Evolutionary conservation across 1,140 invertebrate genomes (phyloP).

Genomic region (Macrocentrus cingulum): DNA sequence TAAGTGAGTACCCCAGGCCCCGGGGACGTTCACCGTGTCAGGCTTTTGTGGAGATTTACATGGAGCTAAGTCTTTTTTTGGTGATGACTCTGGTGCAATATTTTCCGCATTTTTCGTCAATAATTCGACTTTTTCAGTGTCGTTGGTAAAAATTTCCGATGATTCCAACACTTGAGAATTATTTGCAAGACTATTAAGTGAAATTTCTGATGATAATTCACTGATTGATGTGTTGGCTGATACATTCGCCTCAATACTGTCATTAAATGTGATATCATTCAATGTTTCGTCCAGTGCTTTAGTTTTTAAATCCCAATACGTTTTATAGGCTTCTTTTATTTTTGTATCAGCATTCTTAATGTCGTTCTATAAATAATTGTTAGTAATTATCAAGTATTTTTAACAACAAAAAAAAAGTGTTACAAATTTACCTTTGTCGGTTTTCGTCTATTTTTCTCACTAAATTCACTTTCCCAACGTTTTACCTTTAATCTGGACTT

Average conservation of each 20-base stretch:
- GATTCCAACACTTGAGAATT: not conserved
- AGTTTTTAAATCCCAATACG: constrained; percentile 78
- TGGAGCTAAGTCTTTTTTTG: constrained; percentile 16
- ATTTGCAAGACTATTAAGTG: not conserved
- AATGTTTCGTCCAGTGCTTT: constrained; percentile 70
- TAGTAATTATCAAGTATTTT: constrained; percentile 21
- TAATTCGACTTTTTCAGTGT: not conserved
- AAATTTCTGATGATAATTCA: not conserved
- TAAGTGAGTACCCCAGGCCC: constrained; percentile 64
- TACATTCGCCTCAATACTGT: constrained; percentile 34
- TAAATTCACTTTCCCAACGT: constrained; percentile 78
- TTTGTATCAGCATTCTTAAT: constrained; percentile 71
- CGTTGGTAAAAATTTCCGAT: not conserved
- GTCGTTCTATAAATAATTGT: constrained; percentile 65
- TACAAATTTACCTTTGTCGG: constrained; percentile 67
- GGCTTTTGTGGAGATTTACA: not conserved
- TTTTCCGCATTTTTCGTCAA: constrained; percentile 31
- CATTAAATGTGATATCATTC: constrained; percentile 51
- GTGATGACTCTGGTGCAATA: constrained; percentile 37
- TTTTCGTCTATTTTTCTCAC: constrained; percentile 65
- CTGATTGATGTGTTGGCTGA: constrained; percentile 29
- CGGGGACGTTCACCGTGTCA: constrained; percentile 45
- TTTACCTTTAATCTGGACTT: constrained; percentile 76
- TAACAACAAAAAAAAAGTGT: not conserved
- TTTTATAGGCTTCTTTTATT: constrained; percentile 77